Evolutionary conservation across 1,140 invertebrate genomes (phyloP).

Genomic region (Choristoneura fumiferana): DNA sequence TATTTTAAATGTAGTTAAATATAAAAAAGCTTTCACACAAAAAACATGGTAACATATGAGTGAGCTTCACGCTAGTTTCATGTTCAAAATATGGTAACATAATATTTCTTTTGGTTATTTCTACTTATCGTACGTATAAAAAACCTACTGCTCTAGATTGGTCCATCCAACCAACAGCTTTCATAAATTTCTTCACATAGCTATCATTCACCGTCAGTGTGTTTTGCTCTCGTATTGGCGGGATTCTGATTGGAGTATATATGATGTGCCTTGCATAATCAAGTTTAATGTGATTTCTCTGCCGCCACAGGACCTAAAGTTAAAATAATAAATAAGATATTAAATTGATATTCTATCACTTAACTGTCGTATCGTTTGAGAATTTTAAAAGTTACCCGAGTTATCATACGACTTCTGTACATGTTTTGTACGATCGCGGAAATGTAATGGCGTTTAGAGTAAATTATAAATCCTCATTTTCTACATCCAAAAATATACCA

Average conservation of each 20-base stretch:
- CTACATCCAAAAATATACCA: neutral
- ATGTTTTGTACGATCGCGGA: slow-evolving; percentile 23
- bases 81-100: neutral
- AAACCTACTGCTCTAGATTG: slow-evolving; percentile 58
- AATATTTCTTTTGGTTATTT: too few relatives aligned
- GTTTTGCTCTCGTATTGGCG: slow-evolving; percentile 39
- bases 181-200: slow-evolving; percentile 73
- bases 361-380: too few relatives aligned
- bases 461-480: neutral
- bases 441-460: neutral
- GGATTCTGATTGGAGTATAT: slow-evolving; percentile 9
- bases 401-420: slow-evolving; percentile 35
- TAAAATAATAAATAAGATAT: slow-evolving; percentile 16
- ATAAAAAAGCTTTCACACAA: too few relatives aligned
- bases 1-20: too few relatives aligned
- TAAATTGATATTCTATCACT: too few relatives aligned
- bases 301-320: slow-evolving; percentile 39
- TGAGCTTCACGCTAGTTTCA: too few relatives aligned
- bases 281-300: slow-evolving; percentile 25
- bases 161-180: slow-evolving; percentile 74
- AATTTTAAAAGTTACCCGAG: slow-evolving; percentile 30
- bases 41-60: too few relatives aligned
- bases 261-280: slow-evolving; percentile 40
- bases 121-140: neutral
- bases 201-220: slow-evolving; percentile 60